A percentile compares a stretch with the other conserved stretches of the same genome.
phyloP scores from a whole-genome alignment of 2,888 invertebrate species.

The Lepidocyrtinus sp. region DNA sequence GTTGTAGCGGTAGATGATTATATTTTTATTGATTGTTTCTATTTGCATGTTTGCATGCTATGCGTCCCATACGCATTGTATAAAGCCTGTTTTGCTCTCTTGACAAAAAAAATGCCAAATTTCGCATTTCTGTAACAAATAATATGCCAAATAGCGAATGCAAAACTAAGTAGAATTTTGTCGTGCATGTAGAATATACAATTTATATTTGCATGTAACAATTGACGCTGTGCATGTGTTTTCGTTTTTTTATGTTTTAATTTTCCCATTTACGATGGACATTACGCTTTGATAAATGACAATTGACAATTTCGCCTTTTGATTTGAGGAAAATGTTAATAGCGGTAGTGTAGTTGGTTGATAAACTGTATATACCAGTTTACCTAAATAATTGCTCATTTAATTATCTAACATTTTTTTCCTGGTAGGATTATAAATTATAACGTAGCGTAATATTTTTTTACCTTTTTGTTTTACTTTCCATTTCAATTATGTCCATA shows the following conservation, averaged over 20 bases:
- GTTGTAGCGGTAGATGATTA: neutral
- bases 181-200: neutral
- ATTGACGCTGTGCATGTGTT: neutral
- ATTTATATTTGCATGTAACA: neutral
- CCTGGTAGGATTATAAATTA: no score
- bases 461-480: slow-evolving; percentile 36
- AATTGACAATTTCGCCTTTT: slow-evolving; percentile 10
- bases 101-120: slow-evolving; percentile 13
- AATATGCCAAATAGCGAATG: no score
- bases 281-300: neutral
- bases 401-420: slow-evolving; percentile 50
- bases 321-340: neutral
- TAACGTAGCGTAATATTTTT: no score
- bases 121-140: neutral
- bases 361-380: neutral
- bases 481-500: slow-evolving; percentile 33
- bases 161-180: no score
- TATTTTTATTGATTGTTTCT: neutral
- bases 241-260: slow-evolving; percentile 12
- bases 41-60: neutral
- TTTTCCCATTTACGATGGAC: neutral
- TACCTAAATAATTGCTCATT: slow-evolving; percentile 39
- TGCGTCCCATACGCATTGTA: neutral
- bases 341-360: neutral
- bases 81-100: slow-evolving; percentile 1